Evolutionary conservation across 2,113 vertebrate species (phyloP).

Genomic region (Hylia prasina): DNA sequence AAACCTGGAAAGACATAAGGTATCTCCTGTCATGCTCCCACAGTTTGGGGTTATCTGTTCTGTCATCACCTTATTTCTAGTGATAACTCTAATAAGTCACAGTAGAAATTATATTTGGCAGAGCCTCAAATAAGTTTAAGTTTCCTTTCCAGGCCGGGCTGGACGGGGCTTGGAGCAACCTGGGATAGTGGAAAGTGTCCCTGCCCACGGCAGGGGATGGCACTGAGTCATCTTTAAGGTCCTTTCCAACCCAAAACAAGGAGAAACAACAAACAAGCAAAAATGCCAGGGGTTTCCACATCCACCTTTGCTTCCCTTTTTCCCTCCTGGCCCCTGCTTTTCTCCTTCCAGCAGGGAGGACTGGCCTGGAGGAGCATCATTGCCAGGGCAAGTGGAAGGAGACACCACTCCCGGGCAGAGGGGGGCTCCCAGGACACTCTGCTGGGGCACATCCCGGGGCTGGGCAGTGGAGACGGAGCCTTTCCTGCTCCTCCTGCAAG

Average conservation of each 20-base stretch:
- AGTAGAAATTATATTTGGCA: background rate
- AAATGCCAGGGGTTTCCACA: background rate
- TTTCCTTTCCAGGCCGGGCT: background rate
- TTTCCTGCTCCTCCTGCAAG: background rate
- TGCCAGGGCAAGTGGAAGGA: background rate
- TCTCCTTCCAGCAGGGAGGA: background rate
- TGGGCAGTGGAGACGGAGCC: background rate
- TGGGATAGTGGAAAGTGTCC: background rate
- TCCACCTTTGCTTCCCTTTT: background rate
- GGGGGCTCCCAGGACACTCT: background rate
- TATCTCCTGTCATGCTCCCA: background rate
- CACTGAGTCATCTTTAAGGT: background rate
- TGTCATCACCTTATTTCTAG: background rate
- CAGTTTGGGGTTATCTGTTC: background rate
- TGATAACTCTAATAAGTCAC: background rate
- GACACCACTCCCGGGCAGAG: background rate
- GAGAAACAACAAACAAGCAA: background rate
- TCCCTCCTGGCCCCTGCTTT: background rate
- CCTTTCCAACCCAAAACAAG: background rate
- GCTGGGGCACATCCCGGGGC: background rate
- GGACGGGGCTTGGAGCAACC: fast-evolving
- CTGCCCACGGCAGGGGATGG: background rate
- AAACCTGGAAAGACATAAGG: background rate
- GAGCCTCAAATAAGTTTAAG: background rate
- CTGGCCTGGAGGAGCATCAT: background rate